phyloP scores from a whole-genome alignment of 1,140 invertebrate species.

The Drosophila erecta region DNA sequence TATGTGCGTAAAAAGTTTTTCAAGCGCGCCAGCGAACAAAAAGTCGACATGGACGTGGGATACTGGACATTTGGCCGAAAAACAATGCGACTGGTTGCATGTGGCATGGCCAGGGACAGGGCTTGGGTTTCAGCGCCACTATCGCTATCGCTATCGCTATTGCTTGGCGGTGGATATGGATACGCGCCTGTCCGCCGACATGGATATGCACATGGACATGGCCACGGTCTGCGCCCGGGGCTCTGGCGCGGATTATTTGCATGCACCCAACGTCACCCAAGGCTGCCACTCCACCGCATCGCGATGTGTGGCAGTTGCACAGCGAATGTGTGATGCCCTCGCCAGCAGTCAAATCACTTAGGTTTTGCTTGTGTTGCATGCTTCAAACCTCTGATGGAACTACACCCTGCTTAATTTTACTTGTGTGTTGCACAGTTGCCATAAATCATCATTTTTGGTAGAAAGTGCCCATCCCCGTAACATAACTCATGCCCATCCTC shows the following conservation, averaged over 20 bases:
- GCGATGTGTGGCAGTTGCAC: not conserved
- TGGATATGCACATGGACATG: conserved; percentile 22
- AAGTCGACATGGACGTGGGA: conserved; percentile 36
- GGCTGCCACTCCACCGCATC: conserved; percentile 6
- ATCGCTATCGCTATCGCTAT: conserved; percentile 2
- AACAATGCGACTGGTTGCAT: conserved; percentile 26
- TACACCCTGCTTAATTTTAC: no score
- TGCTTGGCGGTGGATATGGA: conserved; percentile 7
- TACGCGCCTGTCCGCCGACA: conserved; percentile 12
- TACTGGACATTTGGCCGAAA: conserved; percentile 38
- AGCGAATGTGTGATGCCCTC: not conserved
- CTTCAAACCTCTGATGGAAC: no score
- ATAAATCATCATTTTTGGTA: no score
- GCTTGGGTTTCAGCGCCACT: conserved; percentile 23
- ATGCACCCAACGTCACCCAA: conserved; percentile 9
- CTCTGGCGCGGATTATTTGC: conserved; percentile 39
- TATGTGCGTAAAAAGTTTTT: conserved; percentile 57
- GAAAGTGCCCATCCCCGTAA: not conserved
- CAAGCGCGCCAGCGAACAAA: conserved; percentile 58
- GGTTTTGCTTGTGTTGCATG: not conserved
- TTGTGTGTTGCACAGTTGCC: no score
- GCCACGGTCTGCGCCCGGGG: conserved; percentile 20
- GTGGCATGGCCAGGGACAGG: conserved; percentile 13
- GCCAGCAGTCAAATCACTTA: no score
- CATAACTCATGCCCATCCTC: not conserved